Conservation (phyloP, 2,797 vertebrate genomes). For the Acridotheres tristis region DNA sequence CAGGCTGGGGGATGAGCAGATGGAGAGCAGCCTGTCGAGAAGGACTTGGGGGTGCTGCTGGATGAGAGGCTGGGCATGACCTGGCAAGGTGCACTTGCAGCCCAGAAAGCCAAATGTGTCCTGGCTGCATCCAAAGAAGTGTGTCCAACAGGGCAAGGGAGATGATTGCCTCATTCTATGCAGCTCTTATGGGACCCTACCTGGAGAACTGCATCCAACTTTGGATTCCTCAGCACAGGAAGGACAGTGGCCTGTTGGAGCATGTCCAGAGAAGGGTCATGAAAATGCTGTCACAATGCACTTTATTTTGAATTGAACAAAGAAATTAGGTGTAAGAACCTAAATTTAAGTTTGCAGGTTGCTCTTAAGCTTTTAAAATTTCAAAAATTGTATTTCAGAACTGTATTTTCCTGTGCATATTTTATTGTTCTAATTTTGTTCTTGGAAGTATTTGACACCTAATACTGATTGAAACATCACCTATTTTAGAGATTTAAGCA, state of each 20-base stretch:
- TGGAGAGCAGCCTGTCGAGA: fast-evolving
- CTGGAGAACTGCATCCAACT: neutral
- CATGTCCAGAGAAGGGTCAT: neutral
- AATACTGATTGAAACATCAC: neutral
- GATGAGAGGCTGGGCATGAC: neutral
- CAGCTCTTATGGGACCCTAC: fast-evolving
- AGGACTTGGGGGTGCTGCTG: neutral
- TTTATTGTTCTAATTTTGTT: neutral
- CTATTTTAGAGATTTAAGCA: neutral
- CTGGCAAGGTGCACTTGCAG: neutral
- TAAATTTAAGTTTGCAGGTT: neutral
- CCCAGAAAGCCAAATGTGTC: neutral
- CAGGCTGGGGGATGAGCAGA: neutral
- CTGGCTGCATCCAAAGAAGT: neutral
- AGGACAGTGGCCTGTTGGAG: neutral
- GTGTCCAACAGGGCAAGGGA: neutral
- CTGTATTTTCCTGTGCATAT: neutral
- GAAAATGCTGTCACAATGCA: neutral
- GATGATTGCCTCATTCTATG: neutral
- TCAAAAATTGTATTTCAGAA: neutral
- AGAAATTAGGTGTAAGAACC: neutral
- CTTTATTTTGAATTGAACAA: neutral
- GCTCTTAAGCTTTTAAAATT: neutral
- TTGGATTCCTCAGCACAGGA: neutral
- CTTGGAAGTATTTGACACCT: neutral